phyloP scores from a whole-genome alignment of 1,140 invertebrate genomes.

The Lepidostoma basale region DNA sequence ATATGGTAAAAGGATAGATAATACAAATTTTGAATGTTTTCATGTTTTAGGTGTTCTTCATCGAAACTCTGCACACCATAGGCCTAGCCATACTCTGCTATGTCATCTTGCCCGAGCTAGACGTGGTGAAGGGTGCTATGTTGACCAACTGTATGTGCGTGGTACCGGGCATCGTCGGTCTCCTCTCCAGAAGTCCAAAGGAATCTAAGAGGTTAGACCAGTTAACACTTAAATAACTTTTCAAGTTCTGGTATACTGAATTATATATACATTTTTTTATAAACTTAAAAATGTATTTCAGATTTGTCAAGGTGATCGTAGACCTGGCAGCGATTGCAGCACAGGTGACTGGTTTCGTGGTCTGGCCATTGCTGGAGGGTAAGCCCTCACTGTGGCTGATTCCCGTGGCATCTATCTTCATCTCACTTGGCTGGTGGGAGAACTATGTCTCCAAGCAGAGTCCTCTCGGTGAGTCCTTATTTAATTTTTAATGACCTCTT shows the following conservation, averaged over 20 bases:
- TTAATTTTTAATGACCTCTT: neutral
- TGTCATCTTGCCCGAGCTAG: conserved; percentile 85
- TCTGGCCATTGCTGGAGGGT: conserved; percentile 84
- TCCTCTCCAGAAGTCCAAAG: conserved; percentile 79
- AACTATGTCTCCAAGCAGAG: conserved; percentile 90
- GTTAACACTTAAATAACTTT: too few relatives aligned
- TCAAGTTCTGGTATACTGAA: too few relatives aligned
- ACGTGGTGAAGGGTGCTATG: conserved; percentile 92
- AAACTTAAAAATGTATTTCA: too few relatives aligned
- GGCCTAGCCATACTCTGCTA: conserved; percentile 87
- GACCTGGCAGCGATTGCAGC: conserved; percentile 82
- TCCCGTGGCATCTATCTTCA: conserved; percentile 80
- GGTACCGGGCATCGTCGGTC: conserved; percentile 73
- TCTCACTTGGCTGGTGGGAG: conserved; percentile 96
- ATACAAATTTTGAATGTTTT: too few relatives aligned
- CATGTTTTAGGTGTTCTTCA: conserved; percentile 72
- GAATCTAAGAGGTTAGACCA: conserved; percentile 78
- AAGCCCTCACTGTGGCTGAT: conserved; percentile 80
- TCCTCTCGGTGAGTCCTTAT: conserved; percentile 65
- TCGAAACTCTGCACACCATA: conserved; percentile 86
- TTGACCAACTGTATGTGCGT: conserved; percentile 92
- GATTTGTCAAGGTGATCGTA: conserved; percentile 79
- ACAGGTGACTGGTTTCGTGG: conserved; percentile 86
- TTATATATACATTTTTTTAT: too few relatives aligned
- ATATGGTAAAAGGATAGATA: too few relatives aligned